phyloP scores from a whole-genome alignment of 2,113 vertebrate species.

The Nanorana parkeri region DNA sequence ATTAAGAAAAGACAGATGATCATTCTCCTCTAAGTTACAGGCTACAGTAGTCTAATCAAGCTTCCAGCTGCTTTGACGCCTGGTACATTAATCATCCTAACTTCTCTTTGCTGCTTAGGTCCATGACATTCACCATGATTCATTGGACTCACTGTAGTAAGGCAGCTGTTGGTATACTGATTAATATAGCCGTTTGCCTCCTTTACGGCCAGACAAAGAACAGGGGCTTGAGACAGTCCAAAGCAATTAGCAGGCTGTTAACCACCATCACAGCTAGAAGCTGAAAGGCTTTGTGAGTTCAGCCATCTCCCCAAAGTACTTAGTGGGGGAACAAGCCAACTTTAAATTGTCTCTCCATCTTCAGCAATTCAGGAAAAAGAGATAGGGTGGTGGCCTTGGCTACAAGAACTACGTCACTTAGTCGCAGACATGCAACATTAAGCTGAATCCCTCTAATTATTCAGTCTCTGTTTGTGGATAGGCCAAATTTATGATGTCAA shows the following conservation, averaged over 20 bases:
- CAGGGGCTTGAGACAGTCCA: conserved; percentile 62
- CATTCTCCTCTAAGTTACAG: conserved; percentile 47
- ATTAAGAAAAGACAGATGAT: conserved; percentile 58
- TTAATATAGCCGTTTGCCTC: conserved; percentile 63
- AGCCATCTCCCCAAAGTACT: background rate
- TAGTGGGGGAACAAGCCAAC: conserved; percentile 12
- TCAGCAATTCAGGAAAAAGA: background rate
- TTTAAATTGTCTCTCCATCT: conserved; percentile 21
- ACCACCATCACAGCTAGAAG: conserved; percentile 49
- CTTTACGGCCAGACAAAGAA: conserved; percentile 62
- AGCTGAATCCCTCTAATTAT: background rate
- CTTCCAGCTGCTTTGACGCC: conserved; percentile 59
- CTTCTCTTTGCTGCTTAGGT: conserved; percentile 53
- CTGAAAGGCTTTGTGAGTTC: conserved; percentile 21
- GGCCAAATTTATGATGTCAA: background rate
- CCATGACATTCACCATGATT: conserved; percentile 65
- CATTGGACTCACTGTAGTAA: conserved; percentile 63
- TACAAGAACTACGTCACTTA: background rate
- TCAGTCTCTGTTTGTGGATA: background rate
- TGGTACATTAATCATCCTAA: conserved; percentile 62
- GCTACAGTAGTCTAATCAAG: conserved; percentile 63
- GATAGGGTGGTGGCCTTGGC: background rate
- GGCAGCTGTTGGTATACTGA: conserved; percentile 65
- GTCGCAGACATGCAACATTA: background rate
- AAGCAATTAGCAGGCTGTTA: conserved; percentile 60